Evolutionary conservation across 2,797 vertebrate genomes (phyloP), one percentile per base, ranked within the genome.

Genomic region (Poeciliopsis infans): DNA sequence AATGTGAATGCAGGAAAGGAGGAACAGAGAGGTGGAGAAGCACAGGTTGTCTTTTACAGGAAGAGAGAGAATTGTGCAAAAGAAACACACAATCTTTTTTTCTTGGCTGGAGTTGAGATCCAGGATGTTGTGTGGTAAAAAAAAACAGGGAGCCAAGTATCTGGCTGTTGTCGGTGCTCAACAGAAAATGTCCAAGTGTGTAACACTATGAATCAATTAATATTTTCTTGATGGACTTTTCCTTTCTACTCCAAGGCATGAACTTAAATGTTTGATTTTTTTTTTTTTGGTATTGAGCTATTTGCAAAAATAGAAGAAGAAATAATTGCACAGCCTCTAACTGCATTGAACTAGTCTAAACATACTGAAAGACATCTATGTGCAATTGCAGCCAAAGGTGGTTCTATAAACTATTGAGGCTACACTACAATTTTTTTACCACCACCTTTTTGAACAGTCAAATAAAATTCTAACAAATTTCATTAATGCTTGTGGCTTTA

Each of bases 21-120:
- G 11, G 74, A 59, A 78, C 20, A 20, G 61, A 68, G 75, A 77
- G 77, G 74, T 72, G 61, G 70, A 57, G 76, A 79, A 81, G 79
- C 36, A 74, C 74, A 74, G 77, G 77, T 20, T 10, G 72, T 72
- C 81, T 46, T 82, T 84, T 85, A 89, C 85, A 83, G 74, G 83
- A 77, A 55, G 77, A 82, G 66, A 45, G 75, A 69, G 18, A 57
- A 74, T 66, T 79, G 79, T 72, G 71, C 16, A 45, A 75, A 70
- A 1, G 46, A 78, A 77, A 81, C 46, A 36, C 28, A 0, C 8
- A 43, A 45, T 45, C 3, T 16, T 18, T 49, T 49, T 51, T 51
- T 51, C 47, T 51, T 51, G 47, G 72, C 71, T 51, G 16, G 36
- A 49, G 13, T 61, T 76, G 7, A 75, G 79, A 74, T 75, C 18